These are phyloP conservation scores for Lasioglossum malachurum DNA, from an alignment of 2,888 invertebrate genomes.

Conservation along the genomic window DNA sequence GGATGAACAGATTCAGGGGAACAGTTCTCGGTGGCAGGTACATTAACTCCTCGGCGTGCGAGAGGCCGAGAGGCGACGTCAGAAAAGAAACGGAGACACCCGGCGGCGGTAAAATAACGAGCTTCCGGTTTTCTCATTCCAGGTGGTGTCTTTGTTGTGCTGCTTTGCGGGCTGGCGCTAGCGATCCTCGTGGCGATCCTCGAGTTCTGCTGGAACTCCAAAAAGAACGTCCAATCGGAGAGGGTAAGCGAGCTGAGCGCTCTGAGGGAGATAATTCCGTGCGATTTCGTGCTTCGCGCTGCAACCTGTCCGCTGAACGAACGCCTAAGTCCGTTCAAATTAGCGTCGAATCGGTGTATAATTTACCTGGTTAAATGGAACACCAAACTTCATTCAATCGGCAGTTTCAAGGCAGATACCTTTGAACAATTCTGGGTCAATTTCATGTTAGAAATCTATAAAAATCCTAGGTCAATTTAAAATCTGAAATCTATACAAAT, in stretches of 20 bases:
- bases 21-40: conserved; percentile 38
- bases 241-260: conserved; percentile 84
- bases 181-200: conserved; percentile 96
- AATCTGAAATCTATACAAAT: too few species aligned
- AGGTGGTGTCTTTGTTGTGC: conserved; percentile 98
- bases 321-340: background rate
- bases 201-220: conserved; percentile 98
- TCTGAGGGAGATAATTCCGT: conserved; percentile 25
- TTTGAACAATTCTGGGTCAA: too few species aligned
- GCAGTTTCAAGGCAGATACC: too few species aligned
- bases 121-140: conserved; percentile 69
- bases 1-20: conserved; percentile 31
- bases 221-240: conserved; percentile 93
- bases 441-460: too few species aligned
- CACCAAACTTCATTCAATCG: background rate
- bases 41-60: conserved; percentile 48
- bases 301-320: background rate
- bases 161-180: conserved; percentile 95
- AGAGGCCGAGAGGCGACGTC: conserved; percentile 46
- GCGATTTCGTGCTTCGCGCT: conserved; percentile 60
- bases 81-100: conserved; percentile 61
- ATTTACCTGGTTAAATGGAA: background rate
- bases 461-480: too few species aligned
- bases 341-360: background rate
- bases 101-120: conserved; percentile 75